These are phyloP conservation scores for Hepsetus odoe DNA, from an alignment of 2,113 vertebrate genomes.

Conservation along the genomic window DNA sequence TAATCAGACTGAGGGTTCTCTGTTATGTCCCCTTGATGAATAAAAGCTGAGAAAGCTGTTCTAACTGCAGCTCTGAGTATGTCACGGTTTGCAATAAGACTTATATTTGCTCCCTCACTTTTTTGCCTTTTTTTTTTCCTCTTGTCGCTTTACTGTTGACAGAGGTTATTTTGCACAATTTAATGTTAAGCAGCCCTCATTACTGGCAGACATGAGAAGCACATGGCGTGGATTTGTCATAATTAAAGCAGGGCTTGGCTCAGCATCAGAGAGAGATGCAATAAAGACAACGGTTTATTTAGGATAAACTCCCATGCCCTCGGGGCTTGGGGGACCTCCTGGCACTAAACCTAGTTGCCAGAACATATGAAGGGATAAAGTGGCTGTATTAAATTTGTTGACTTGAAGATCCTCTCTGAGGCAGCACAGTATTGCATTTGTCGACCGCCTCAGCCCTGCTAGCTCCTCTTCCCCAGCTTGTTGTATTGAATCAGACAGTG, in stretches of 20 bases:
- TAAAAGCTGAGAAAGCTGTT: conserved; percentile 24
- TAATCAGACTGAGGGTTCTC: conserved; percentile 31
- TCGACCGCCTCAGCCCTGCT: conserved; percentile 71
- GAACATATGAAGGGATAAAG: conserved; percentile 78
- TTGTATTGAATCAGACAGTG: conserved; percentile 79
- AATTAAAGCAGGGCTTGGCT: conserved; percentile 75
- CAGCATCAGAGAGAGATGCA: conserved; percentile 65
- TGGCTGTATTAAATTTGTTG: conserved; percentile 78
- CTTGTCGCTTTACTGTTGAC: conserved; percentile 57
- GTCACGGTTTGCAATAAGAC: not conserved
- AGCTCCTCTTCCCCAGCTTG: conserved; percentile 65
- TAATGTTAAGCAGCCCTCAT: conserved; percentile 61
- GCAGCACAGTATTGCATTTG: conserved; percentile 76
- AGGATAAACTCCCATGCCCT: conserved; percentile 70
- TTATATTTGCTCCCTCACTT: not conserved
- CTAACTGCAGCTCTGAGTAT: conserved; percentile 1
- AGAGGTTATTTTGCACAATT: conserved; percentile 61
- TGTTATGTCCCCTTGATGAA: conserved; percentile 8
- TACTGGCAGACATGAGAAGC: conserved; percentile 67
- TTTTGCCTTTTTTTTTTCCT: not conserved
- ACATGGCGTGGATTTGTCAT: conserved; percentile 74
- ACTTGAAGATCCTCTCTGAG: conserved; percentile 74
- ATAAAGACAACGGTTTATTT: conserved; percentile 74
- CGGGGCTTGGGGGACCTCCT: conserved; percentile 62
- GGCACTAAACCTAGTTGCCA: conserved; percentile 73